These are phyloP conservation scores for Nemotelus nigrinus DNA, from an alignment of 2,888 invertebrate species.

Conservation along the genomic window DNA sequence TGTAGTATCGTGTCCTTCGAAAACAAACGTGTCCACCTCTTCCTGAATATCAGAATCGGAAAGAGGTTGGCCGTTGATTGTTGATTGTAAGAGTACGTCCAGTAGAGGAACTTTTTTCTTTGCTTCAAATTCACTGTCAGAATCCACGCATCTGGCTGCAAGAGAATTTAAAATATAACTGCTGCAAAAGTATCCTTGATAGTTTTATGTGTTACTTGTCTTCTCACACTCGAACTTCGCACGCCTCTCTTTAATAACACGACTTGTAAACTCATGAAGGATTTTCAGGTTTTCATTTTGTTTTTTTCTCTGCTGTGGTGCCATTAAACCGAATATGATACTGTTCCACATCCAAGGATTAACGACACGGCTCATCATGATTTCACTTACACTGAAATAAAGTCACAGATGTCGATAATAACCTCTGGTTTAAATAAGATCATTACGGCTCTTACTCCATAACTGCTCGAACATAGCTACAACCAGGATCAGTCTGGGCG, in stretches of 20 bases:
- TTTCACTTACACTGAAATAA: constrained; percentile 46
- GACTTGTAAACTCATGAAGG: constrained; percentile 60
- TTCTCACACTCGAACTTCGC: background rate
- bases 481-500: constrained; percentile 72
- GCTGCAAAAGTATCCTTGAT: too few species aligned
- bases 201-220: too few species aligned
- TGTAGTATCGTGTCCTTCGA: too few species aligned
- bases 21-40: too few species aligned
- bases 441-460: constrained; percentile 67
- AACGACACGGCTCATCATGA: constrained; percentile 44
- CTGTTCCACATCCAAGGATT: constrained; percentile 56
- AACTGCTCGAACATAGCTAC: constrained; percentile 77
- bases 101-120: too few species aligned
- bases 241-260: constrained; percentile 58
- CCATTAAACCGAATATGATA: constrained; percentile 51
- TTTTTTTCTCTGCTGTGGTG: background rate
- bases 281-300: constrained; percentile 55
- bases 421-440: constrained; percentile 52
- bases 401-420: background rate
- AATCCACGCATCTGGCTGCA: too few species aligned
- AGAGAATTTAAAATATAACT: too few species aligned
- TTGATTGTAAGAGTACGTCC: too few species aligned
- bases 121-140: background rate
- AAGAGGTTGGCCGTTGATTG: too few species aligned
- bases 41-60: too few species aligned